A percentile compares a stretch with the other conserved stretches of the same genome.
These are phyloP conservation scores for Pygmarrhopalites habei DNA, from an alignment of 1,140 invertebrate genomes.

Conservation along the genomic window DNA sequence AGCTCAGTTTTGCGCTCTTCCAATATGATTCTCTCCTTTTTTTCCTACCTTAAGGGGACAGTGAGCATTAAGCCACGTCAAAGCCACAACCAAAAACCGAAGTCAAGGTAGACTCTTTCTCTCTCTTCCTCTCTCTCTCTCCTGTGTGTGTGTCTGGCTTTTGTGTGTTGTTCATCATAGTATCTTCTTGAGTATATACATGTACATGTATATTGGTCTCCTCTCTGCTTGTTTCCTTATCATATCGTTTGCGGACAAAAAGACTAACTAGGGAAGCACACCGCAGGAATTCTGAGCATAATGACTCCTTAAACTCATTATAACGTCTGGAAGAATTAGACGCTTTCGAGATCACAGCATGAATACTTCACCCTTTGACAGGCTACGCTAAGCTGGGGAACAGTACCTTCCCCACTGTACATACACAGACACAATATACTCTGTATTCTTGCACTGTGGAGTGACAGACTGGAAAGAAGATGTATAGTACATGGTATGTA, in stretches of 20 bases:
- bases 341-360: constrained; percentile 30
- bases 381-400: neutral
- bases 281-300: constrained; percentile 25
- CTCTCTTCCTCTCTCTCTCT: neutral
- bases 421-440: neutral
- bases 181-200: too few relatives aligned
- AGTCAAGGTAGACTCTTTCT: neutral
- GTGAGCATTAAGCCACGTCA: too few relatives aligned
- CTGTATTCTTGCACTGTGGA: constrained; percentile 9
- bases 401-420: constrained; percentile 12
- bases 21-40: too few relatives aligned
- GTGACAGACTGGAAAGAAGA: neutral
- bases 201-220: too few relatives aligned
- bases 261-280: constrained; percentile 16
- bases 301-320: constrained; percentile 38
- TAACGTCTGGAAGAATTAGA: constrained; percentile 29
- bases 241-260: constrained; percentile 12
- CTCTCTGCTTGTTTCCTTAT: too few relatives aligned
- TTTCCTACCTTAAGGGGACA: too few relatives aligned
- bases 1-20: too few relatives aligned
- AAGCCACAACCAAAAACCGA: neutral
- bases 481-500: too few relatives aligned
- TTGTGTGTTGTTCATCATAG: too few relatives aligned
- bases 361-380: constrained; percentile 28
- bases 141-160: neutral